Base-by-base conservation (phyloP, 2,113 vertebrate species). In the Parus major region DNA sequence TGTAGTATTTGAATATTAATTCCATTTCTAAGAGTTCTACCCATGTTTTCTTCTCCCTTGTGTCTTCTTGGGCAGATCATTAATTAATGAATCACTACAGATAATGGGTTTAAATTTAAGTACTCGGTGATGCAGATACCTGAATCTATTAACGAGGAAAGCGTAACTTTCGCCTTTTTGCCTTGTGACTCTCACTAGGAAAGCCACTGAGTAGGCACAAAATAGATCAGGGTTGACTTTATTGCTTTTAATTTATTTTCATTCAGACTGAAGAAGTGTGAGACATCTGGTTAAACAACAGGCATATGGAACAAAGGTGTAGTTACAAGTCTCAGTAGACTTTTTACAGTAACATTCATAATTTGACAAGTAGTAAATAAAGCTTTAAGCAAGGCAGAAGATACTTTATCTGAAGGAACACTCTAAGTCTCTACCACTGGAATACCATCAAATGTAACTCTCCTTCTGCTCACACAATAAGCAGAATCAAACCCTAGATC, bases 161-260 rank as follows among this genome's bases (percentile, higher is more conserved):
- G 36, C 27, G 36, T 73, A 55, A 15, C 63, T 90, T 83, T 77
- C 63, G 14, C 56, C 56, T 77, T 70, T 77, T 63, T 69, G n/a
- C 49, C 63, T 21, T 36, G 29, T 42, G 41, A 49, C 23, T 90
- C 94, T 97, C 66, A 69, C 28, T 47, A 61, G 60, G 63, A 97
- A 96, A 97, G 33, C 33, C 91, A 90, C 65, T 93, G 85, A 88
- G 27, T 80, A 95, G 72, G 75, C 61, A 86, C 44, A 96, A 92
- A 96, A 76, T 64, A 95, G 61, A 83, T 84, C 89, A 88, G 77
- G 42, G 95, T 81, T 94, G 83, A 91, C 94, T 96, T 94, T 90
- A 93, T 66, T 96, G 17, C n/a, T 83, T 98, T 94, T 91, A 82
- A 96, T 96, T 97, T 96, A 92, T 95, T 92, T 88, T 78, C 69